These are phyloP conservation scores for Frankliniella fusca DNA, from an alignment of 2,888 invertebrate species.

Conservation along the genomic window DNA sequence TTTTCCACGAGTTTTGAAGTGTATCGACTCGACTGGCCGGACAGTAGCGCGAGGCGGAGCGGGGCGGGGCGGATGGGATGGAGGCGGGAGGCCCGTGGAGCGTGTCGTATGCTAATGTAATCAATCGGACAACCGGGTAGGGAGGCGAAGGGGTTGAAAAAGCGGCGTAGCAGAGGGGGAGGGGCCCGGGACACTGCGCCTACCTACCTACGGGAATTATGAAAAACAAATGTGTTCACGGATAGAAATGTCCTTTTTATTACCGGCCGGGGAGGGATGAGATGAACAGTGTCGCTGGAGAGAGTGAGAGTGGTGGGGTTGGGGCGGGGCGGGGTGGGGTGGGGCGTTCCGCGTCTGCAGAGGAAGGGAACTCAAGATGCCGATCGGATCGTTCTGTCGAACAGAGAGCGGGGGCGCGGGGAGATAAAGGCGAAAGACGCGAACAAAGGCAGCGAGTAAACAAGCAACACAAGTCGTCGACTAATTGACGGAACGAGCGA, in stretches of 20 bases:
- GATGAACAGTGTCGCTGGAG: neutral
- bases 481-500: slow-evolving; percentile 1
- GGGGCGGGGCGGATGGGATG: too few relatives aligned
- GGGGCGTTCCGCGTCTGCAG: neutral
- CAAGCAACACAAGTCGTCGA: slow-evolving; percentile 2
- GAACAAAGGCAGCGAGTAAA: neutral
- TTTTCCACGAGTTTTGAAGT: too few relatives aligned
- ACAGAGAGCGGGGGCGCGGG: neutral
- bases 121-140: neutral
- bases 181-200: neutral
- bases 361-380: too few relatives aligned
- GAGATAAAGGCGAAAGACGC: neutral
- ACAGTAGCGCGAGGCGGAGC: too few relatives aligned
- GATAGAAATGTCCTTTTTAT: too few relatives aligned
- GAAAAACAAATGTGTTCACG: too few relatives aligned
- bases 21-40: too few relatives aligned
- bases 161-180: neutral
- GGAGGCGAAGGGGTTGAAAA: neutral
- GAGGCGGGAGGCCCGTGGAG: neutral
- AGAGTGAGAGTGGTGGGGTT: neutral
- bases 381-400: too few relatives aligned
- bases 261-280: too few relatives aligned
- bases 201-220: too few relatives aligned
- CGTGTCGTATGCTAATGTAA: slow-evolving; percentile 26
- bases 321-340: too few relatives aligned